Conservation (phyloP, 1,140 invertebrate genomes). For the Achroia grisella region DNA sequence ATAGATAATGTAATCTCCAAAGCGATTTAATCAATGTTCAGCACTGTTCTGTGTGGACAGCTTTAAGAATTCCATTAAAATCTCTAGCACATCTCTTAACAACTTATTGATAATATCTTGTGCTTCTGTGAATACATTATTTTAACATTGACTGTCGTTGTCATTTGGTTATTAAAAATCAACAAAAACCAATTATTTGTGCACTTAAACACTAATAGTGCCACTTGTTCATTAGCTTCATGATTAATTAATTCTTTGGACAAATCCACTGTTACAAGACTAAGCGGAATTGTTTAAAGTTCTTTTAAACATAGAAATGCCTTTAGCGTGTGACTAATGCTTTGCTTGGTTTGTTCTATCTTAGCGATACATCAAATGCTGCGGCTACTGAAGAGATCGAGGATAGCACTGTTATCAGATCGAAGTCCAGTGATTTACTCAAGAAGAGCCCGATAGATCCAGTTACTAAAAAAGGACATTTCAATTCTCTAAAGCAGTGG, state of each 20-base stretch:
- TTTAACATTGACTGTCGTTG: constrained; percentile 58
- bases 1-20: constrained; percentile 58
- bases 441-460: constrained; percentile 76
- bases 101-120: constrained; percentile 55
- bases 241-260: constrained; percentile 56
- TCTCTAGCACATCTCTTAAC: constrained; percentile 50
- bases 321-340: constrained; percentile 73
- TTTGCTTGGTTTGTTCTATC: constrained; percentile 74
- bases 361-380: constrained; percentile 75
- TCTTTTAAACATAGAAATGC: constrained; percentile 47
- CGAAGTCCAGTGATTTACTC: constrained; percentile 80
- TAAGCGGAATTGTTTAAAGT: constrained; percentile 47
- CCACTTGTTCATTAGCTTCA: constrained; percentile 65
- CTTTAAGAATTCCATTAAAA: constrained; percentile 51
- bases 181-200: constrained; percentile 50
- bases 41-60: constrained; percentile 59
- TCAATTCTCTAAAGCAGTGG: constrained; percentile 88
- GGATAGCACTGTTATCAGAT: constrained; percentile 72
- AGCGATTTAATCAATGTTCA: constrained; percentile 41
- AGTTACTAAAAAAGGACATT: constrained; percentile 80
- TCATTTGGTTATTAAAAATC: constrained; percentile 33
- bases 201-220: constrained; percentile 67
- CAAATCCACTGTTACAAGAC: constrained; percentile 56
- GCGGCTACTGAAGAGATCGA: constrained; percentile 74
- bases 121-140: constrained; percentile 68